Conservation (phyloP, 2,797 vertebrate genomes). For the Neopelma chrysocephalum region DNA sequence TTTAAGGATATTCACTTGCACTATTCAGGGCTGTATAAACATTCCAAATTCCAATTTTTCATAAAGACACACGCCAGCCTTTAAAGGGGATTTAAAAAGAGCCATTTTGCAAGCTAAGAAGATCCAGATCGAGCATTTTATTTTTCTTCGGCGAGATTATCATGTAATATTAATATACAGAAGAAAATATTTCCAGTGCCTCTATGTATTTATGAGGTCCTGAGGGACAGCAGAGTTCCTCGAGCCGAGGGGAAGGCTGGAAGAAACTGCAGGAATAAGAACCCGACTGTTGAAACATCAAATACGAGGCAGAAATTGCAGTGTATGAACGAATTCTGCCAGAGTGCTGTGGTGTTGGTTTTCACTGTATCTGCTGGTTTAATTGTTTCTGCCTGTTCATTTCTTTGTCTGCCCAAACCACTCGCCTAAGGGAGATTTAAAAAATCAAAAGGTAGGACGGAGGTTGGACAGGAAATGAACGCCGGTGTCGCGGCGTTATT, state of each 20-base stretch:
- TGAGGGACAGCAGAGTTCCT: constrained; percentile 54
- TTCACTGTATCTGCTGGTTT: constrained; percentile 79
- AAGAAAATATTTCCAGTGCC: constrained; percentile 58
- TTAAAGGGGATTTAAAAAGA: constrained; percentile 59
- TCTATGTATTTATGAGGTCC: constrained; percentile 73
- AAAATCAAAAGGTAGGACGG: constrained; percentile 76
- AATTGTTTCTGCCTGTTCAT: constrained; percentile 82
- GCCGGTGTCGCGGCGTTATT: constrained; percentile 59
- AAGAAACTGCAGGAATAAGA: constrained; percentile 30
- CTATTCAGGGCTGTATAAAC: constrained; percentile 65
- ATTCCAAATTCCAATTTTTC: constrained; percentile 71
- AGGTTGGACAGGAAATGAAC: constrained; percentile 79
- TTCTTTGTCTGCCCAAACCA: constrained; percentile 74
- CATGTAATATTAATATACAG: constrained; percentile 67
- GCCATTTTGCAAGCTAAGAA: constrained; percentile 63
- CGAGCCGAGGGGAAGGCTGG: constrained; percentile 23
- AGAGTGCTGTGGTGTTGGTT: constrained; percentile 63
- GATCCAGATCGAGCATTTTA: constrained; percentile 40
- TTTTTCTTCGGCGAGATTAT: constrained; percentile 57
- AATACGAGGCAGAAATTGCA: constrained; percentile 11
- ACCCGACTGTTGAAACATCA: constrained; percentile 47
- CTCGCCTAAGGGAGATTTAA: constrained; percentile 75
- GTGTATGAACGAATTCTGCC: neutral
- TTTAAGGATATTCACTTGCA: constrained; percentile 59
- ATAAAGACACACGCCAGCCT: constrained; percentile 68